Evolutionary conservation across 1,140 invertebrate species (phyloP).

Genomic region (Pseudomyrmex concolor): DNA sequence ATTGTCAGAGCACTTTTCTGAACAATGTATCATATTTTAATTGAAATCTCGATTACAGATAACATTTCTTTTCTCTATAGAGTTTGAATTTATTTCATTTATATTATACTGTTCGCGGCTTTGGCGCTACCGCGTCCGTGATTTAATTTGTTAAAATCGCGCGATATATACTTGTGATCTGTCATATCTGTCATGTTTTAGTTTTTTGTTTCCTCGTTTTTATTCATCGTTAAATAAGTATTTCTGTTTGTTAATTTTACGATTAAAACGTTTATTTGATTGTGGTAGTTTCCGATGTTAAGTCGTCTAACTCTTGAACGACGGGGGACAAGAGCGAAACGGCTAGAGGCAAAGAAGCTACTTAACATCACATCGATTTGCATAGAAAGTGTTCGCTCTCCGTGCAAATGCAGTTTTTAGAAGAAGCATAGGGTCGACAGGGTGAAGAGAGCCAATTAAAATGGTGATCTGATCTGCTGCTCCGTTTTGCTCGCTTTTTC

Average conservation of each 20-base stretch:
- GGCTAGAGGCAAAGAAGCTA: conserved; percentile 38
- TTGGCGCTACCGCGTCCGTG: background rate
- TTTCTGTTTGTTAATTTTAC: conserved; percentile 3
- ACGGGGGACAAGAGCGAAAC: conserved; percentile 4
- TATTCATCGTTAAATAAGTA: background rate
- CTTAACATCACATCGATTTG: conserved; percentile 69
- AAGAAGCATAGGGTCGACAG: conserved; percentile 42
- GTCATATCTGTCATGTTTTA: conserved; percentile 4
- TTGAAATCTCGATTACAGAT: conserved; percentile 31
- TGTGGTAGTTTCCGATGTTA: conserved; percentile 32
- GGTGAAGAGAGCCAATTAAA: conserved; percentile 62
- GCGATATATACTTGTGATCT: conserved; percentile 12
- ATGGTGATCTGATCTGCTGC: conserved; percentile 58
- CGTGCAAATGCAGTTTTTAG: conserved; percentile 45
- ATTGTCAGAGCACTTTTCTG: background rate
- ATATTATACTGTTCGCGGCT: background rate
- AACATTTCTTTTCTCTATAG: conserved; percentile 5
- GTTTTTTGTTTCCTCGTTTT: background rate
- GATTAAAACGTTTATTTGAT: conserved; percentile 31
- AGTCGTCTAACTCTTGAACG: conserved; percentile 24
- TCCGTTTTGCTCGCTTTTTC: conserved; percentile 32
- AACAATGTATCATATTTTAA: conserved; percentile 33
- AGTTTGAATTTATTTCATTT: conserved; percentile 21
- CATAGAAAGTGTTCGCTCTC: conserved; percentile 67
- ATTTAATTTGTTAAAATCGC: conserved; percentile 38